A percentile compares a stretch with the other conserved stretches of the same genome.
Conservation (phyloP, 2,888 invertebrate genomes). For the Eustalomyia histrio region DNA sequence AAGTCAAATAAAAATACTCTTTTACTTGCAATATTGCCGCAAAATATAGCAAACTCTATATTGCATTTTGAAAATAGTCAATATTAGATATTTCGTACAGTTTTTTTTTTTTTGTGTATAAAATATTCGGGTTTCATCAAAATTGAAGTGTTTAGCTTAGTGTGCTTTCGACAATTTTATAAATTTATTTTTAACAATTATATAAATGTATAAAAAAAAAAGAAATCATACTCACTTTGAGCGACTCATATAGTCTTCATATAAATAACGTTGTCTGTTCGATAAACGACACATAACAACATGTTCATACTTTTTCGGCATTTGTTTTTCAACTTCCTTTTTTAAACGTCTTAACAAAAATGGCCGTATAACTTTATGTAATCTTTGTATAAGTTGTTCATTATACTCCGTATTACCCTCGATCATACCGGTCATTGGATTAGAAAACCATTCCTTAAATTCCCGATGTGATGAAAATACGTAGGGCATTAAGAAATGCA, state of each 20-base stretch:
- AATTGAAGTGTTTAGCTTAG: too few relatives aligned
- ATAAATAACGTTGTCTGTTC: slow-evolving; percentile 96
- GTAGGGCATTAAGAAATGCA: slow-evolving; percentile 99
- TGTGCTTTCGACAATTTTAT: too few relatives aligned
- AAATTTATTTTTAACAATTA: too few relatives aligned
- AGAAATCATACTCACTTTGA: slow-evolving; percentile 85
- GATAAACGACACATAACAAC: slow-evolving; percentile 95
- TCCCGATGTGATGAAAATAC: slow-evolving; percentile 97
- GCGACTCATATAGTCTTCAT: slow-evolving; percentile 99
- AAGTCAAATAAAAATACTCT: too few relatives aligned
- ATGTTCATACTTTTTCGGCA: slow-evolving; percentile 98
- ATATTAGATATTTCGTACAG: too few relatives aligned
- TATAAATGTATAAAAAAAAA: neutral
- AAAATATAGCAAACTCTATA: too few relatives aligned
- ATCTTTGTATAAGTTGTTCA: slow-evolving; percentile 90
- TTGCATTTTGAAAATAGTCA: too few relatives aligned
- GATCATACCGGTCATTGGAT: slow-evolving; percentile 97
- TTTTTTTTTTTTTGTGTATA: too few relatives aligned
- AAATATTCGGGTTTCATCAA: too few relatives aligned
- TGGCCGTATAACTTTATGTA: slow-evolving; percentile 96
- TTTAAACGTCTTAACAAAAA: slow-evolving; percentile 95
- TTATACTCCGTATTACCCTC: slow-evolving; percentile 95
- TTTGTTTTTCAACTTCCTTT: slow-evolving; percentile 97
- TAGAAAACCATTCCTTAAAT: slow-evolving; percentile 99
- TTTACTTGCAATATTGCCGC: too few relatives aligned